A percentile compares a stretch with the other conserved stretches of the same genome.
Conservation (phyloP, 2,888 invertebrate genomes). For the Lathronympha strigana region DNA sequence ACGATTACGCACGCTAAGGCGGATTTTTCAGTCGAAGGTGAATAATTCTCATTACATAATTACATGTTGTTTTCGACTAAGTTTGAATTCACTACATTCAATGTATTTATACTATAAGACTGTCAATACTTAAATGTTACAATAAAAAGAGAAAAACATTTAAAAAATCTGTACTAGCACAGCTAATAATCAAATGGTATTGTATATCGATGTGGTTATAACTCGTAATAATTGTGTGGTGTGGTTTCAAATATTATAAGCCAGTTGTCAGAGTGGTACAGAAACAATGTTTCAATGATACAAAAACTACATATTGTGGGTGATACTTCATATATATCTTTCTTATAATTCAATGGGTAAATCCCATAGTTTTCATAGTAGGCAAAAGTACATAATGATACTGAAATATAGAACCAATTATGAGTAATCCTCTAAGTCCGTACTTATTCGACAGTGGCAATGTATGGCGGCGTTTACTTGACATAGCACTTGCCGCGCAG, state of each 20-base stretch:
- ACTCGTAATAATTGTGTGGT: neutral
- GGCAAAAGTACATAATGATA: no score
- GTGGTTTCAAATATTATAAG: neutral
- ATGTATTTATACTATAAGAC: neutral
- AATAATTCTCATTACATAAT: neutral
- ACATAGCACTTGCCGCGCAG: no score
- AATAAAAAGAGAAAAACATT: neutral
- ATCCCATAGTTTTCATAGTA: neutral
- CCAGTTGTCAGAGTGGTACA: no score
- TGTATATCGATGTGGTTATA: neutral
- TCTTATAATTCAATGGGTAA: neutral
- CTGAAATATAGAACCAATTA: no score
- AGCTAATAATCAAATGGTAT: neutral
- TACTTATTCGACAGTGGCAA: no score
- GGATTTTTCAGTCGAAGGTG: slow-evolving; percentile 7
- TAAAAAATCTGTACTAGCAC: neutral
- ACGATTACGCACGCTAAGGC: slow-evolving; percentile 6
- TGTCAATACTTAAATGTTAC: neutral
- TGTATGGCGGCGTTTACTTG: no score
- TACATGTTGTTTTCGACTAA: neutral
- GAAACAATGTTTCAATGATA: no score
- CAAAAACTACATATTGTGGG: no score
- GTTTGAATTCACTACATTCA: neutral
- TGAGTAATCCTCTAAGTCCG: no score
- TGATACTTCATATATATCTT: neutral